Evolutionary conservation across 2,797 vertebrate species (phyloP), one percentile per base, ranked within the genome.

Genomic region (Pygocentrus nattereri): DNA sequence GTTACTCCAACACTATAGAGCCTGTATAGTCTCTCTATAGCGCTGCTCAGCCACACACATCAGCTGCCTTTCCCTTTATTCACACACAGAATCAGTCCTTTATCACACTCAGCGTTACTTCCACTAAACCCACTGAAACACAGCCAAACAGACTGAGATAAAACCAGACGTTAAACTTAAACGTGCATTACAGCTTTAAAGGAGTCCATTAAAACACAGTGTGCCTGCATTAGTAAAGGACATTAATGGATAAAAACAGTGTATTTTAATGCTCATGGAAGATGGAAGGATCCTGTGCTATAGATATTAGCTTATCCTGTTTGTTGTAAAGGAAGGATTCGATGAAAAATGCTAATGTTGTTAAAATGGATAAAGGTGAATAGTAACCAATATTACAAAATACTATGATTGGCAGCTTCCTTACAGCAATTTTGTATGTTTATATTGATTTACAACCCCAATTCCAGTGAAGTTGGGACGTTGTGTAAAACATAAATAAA

Each of bases 1-100:
- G 92, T 91, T 91, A 94, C 93, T 89, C 74, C 87, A 89, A 93
- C 93, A 92, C 91, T 93, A 93, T 93, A 61, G 58, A 90, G 52
- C 82, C 92, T 93, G 92, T 93, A 93, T 94, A 93, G 81, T 88
- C 89, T 88, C 75, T 61, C 25, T 61, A 61, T 61, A 61, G 86
- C 84, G 78, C 85, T 85, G 85, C 88, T 92, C 92, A 91, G 91
- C 92, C 90, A 89, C 89, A 80, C 76, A 31, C 83, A 84, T 86
- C 91, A 90, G 92, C 88, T 88, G 89, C 85, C 85, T 87, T 87
- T 86, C 85, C 84, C 88, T 91, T 88, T 74, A 38, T 87, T 61
- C 56, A 31, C 31, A 70, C 27, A 47, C 56, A 50, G 27, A 80
- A 79, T 71, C 38, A 64, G 54, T 64, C 65, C 82, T 52, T 76